Percentiles rank a stretch among this genome's conserved stretches.
Evolutionary conservation across 2,888 invertebrate genomes (phyloP).

Genomic region (Erynnis tages): DNA sequence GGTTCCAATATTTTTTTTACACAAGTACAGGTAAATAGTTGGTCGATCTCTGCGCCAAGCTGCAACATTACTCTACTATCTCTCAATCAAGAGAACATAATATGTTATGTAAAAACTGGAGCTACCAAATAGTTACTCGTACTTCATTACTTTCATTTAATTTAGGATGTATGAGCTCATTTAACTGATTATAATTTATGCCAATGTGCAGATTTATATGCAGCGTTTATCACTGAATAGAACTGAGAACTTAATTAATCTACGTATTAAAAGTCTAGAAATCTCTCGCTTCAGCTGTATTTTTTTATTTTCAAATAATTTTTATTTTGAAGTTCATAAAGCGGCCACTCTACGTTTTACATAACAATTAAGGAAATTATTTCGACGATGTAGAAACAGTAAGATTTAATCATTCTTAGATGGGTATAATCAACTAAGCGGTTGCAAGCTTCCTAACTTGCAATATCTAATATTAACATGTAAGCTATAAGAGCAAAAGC

Average conservation of each 20-base stretch:
- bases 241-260: constrained; percentile 12
- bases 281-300: constrained; percentile 5
- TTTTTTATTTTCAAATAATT: constrained; percentile 8
- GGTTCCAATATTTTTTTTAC: constrained; percentile 33
- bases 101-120: constrained; percentile 1
- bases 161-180: constrained; percentile 6
- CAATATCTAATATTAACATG: constrained; percentile 16
- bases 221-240: constrained; percentile 20
- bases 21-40: constrained; percentile 36
- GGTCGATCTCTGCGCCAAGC: constrained; percentile 37
- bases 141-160: constrained; percentile 5
- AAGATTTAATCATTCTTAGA: neutral
- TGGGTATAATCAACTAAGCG: neutral
- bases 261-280: constrained; percentile 13
- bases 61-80: constrained; percentile 36
- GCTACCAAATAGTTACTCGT: constrained; percentile 4
- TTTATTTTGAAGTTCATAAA: constrained; percentile 7
- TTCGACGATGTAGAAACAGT: neutral
- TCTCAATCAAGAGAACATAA: constrained; percentile 32
- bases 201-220: constrained; percentile 17
- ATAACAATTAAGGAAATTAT: neutral
- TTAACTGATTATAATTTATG: constrained; percentile 20
- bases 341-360: neutral
- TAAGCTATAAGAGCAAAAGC: constrained; percentile 21
- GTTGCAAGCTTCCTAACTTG: neutral